Conservation (phyloP, 2,113 vertebrate species). For the Salvelinus namaycush region DNA sequence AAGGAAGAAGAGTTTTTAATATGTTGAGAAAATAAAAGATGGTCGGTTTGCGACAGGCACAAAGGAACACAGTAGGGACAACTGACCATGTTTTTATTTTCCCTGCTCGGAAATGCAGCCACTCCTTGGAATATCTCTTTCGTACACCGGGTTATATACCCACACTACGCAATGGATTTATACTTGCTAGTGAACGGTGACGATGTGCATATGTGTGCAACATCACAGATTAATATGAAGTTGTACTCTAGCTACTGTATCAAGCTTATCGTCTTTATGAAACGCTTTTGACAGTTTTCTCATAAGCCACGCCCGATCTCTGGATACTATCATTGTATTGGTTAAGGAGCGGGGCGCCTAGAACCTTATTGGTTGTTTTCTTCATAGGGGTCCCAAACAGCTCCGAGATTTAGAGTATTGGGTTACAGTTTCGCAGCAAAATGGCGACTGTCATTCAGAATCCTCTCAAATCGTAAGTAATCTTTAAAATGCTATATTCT, state of each 20-base stretch:
- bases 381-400: constrained; percentile 76
- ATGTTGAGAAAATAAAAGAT: no score
- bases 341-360: constrained; percentile 76
- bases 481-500: constrained; percentile 23
- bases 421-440: constrained; percentile 94
- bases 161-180: background rate
- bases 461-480: constrained; percentile 98
- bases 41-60: no score
- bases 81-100: no score
- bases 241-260: no score
- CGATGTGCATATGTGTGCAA: background rate
- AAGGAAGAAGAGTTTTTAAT: no score
- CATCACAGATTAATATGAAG: no score
- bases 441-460: constrained; percentile 99
- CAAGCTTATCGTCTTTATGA: no score
- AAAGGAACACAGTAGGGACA: no score
- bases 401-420: constrained; percentile 93
- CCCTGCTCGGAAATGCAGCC: no score
- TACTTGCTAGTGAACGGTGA: background rate
- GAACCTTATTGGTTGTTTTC: constrained; percentile 80
- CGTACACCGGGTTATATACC: no score
- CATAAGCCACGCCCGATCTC: constrained; percentile 76
- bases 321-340: constrained; percentile 74
- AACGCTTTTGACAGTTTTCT: constrained; percentile 88
- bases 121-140: no score